phyloP scores from a whole-genome alignment of 2,888 invertebrate species.

The Drosophila neonasuta region DNA sequence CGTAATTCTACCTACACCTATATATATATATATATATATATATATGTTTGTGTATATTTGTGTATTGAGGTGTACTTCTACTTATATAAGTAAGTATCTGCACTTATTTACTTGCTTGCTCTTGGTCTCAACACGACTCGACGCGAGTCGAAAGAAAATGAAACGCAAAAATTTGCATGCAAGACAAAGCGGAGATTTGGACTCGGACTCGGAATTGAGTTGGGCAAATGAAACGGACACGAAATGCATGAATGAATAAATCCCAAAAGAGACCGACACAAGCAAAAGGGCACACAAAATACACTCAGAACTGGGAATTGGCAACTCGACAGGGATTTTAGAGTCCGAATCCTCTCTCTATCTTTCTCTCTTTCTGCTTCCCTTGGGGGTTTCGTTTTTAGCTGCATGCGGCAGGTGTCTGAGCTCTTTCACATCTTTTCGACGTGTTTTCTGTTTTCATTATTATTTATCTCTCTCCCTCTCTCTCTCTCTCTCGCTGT shows the following conservation, averaged over 20 bases:
- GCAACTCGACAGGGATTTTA: constrained; percentile 17
- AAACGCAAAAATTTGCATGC: constrained; percentile 59
- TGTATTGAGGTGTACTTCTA: constrained; percentile 6
- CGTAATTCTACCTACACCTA: constrained; percentile 57
- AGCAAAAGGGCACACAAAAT: constrained; percentile 13
- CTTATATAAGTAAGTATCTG: constrained; percentile 12
- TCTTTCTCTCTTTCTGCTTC: constrained; percentile 4
- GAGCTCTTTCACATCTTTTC: constrained; percentile 32
- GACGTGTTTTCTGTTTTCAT: constrained; percentile 10
- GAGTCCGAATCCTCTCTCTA: neutral
- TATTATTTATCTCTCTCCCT: neutral
- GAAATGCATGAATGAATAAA: constrained; percentile 59
- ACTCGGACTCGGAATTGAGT: neutral
- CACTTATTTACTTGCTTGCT: constrained; percentile 20
- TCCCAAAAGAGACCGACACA: constrained; percentile 39
- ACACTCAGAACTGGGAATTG: neutral
- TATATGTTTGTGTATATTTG: neutral
- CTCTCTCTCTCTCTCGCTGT: neutral
- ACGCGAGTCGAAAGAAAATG: constrained; percentile 33
- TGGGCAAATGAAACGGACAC: constrained; percentile 47
- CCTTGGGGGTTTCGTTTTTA: constrained; percentile 23
- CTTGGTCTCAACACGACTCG: neutral
- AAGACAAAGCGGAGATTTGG: constrained; percentile 43
- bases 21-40: neutral
- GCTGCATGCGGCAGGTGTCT: constrained; percentile 40